Percentiles rank a stretch among this genome's conserved stretches.
Conservation (phyloP, 2,113 vertebrate species). For the Acanthisitta chloris region DNA sequence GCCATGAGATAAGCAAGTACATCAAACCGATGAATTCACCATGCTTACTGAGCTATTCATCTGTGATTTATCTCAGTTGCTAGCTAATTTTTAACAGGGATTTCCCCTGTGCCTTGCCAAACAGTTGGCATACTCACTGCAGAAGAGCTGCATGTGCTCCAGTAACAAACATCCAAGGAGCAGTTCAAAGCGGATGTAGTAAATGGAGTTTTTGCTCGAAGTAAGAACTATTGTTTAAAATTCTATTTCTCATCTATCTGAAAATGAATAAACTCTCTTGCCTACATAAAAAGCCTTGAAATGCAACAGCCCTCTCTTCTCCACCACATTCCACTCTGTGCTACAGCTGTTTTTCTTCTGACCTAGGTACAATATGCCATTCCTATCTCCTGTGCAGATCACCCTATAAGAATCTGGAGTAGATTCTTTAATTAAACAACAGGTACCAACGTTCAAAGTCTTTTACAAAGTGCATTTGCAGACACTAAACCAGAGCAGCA, state of each 20-base stretch:
- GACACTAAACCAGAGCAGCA: not conserved
- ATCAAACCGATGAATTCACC: not conserved
- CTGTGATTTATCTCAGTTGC: not conserved
- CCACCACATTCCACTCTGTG: too few relatives aligned
- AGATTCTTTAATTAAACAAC: not conserved
- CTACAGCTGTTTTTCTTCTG: not conserved
- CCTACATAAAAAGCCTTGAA: not conserved
- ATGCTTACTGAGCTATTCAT: not conserved
- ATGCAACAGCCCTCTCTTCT: not conserved
- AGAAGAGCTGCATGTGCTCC: not conserved
- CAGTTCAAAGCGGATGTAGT: rapidly evolving
- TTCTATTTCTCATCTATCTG: not conserved
- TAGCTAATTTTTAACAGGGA: not conserved
- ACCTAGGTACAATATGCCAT: too few relatives aligned
- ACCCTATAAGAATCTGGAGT: not conserved
- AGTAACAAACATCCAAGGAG: not conserved
- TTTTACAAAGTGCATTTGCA: not conserved
- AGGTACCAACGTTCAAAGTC: not conserved
- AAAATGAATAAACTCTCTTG: not conserved
- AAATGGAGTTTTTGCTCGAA: not conserved
- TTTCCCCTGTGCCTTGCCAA: not conserved
- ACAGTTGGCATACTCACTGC: not conserved
- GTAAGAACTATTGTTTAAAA: not conserved
- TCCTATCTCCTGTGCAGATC: not conserved
- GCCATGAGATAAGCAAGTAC: not conserved